Evolutionary conservation across 2,888 invertebrate species (phyloP).

Genomic region (Drosophila meridionalis): DNA sequence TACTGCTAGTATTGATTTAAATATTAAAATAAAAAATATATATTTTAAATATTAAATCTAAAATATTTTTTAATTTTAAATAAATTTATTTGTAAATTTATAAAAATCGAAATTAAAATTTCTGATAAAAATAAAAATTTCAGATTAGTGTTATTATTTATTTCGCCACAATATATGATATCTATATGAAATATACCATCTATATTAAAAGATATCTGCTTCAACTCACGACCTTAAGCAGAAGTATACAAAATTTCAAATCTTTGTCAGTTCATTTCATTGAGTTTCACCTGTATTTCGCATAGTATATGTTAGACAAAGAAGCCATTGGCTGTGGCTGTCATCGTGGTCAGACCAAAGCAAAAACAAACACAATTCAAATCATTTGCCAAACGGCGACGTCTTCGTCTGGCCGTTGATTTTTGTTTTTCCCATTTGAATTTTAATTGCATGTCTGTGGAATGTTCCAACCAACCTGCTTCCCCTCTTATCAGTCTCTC

Average conservation of each 20-base stretch:
- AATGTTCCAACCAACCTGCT: conserved; percentile 50
- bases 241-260: background rate
- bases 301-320: conserved; percentile 42
- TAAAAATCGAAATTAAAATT: background rate
- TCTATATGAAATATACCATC: background rate
- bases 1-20: too few relatives aligned
- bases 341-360: conserved; percentile 20
- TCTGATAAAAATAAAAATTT: background rate
- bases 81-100: background rate
- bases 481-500: conserved; percentile 3
- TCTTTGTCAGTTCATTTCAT: background rate
- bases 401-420: conserved; percentile 35
- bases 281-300: conserved; percentile 7
- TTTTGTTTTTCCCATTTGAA: conserved; percentile 42
- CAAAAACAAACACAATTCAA: conserved; percentile 35
- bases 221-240: background rate
- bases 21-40: too few relatives aligned
- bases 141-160: background rate
- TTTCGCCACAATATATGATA: background rate
- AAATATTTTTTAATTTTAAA: too few relatives aligned
- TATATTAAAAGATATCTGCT: background rate
- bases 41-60: too few relatives aligned
- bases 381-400: conserved; percentile 29
- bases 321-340: conserved; percentile 50
- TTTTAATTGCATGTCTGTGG: conserved; percentile 75